A percentile compares a stretch with the other conserved stretches of the same genome.
phyloP scores from a whole-genome alignment of 2,888 invertebrate species.

The Meliscaeva auricollis region DNA sequence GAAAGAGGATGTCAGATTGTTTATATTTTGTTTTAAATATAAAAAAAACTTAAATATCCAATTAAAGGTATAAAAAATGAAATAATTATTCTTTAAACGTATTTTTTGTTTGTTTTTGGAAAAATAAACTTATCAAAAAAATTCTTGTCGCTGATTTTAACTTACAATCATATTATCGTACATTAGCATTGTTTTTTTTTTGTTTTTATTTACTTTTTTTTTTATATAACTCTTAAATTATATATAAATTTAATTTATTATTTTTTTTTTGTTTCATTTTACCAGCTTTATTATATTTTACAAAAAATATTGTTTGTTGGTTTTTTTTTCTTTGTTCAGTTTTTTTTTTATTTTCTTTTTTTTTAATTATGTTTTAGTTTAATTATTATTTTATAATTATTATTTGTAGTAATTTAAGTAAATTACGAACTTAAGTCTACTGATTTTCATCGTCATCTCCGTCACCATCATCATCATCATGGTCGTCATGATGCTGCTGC shows the following conservation, averaged over 20 bases:
- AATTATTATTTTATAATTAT: slow-evolving; percentile 69
- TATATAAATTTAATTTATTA: slow-evolving; percentile 44
- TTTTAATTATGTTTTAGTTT: slow-evolving; percentile 59
- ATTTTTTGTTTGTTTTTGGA: slow-evolving; percentile 54
- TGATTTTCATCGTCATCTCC: slow-evolving; percentile 84
- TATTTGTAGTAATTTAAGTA: slow-evolving; percentile 73
- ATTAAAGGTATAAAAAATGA: slow-evolving; percentile 65
- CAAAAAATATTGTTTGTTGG: slow-evolving; percentile 75
- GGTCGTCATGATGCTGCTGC: slow-evolving; percentile 82
- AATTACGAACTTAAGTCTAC: slow-evolving; percentile 83
- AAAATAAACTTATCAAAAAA: slow-evolving; percentile 58
- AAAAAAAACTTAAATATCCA: slow-evolving; percentile 64
- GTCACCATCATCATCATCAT: slow-evolving; percentile 84
- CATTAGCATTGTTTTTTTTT: slow-evolving; percentile 63
- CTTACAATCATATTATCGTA: slow-evolving; percentile 72
- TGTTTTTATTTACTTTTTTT: slow-evolving; percentile 5
- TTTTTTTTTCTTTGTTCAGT: slow-evolving; percentile 70
- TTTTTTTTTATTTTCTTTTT: slow-evolving; percentile 66
- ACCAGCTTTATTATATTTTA: slow-evolving; percentile 74
- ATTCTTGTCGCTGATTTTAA: slow-evolving; percentile 52
- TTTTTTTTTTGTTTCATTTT: slow-evolving; percentile 49
- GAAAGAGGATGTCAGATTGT: slow-evolving; percentile 60
- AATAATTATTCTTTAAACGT: slow-evolving; percentile 25
- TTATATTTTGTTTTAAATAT: slow-evolving; percentile 35
- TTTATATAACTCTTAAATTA: slow-evolving; percentile 53